These are phyloP conservation scores for Leptothorax acervorum DNA, from an alignment of 2,888 invertebrate species.

Conservation along the genomic window DNA sequence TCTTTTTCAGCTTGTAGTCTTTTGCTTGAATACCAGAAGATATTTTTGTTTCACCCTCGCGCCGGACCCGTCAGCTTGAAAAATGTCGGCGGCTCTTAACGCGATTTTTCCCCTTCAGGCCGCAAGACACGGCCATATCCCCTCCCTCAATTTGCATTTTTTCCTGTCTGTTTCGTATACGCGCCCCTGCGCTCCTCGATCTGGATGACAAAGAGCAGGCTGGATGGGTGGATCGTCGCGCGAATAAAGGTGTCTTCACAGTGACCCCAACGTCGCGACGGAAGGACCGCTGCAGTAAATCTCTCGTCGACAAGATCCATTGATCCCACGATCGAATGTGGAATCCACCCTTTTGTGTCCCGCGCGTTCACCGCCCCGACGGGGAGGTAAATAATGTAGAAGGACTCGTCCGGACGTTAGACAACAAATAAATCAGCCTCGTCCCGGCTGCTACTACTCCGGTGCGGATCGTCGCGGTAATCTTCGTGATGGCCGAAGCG, in stretches of 20 bases:
- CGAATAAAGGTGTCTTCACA: conserved; percentile 66
- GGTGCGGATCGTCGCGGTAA: conserved; percentile 53
- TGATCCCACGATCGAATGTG: conserved; percentile 61
- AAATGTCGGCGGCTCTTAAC: conserved; percentile 62
- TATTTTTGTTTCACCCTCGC: conserved; percentile 32
- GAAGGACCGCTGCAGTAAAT: conserved; percentile 64
- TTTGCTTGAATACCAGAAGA: conserved; percentile 36
- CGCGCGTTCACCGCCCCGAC: conserved; percentile 17
- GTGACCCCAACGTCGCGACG: conserved; percentile 64
- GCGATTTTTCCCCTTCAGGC: conserved; percentile 61
- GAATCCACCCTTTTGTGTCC: conserved; percentile 45
- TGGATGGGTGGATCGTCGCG: conserved; percentile 66
- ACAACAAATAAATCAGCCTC: conserved; percentile 64
- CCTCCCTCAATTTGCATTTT: conserved; percentile 67
- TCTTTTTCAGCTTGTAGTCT: neutral
- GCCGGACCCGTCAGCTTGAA: conserved; percentile 46
- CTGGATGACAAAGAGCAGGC: conserved; percentile 65
- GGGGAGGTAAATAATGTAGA: conserved; percentile 61
- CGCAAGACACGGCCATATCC: conserved; percentile 54
- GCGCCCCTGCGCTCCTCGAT: neutral
- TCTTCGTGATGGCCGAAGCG: conserved; percentile 59
- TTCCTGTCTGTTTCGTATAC: conserved; percentile 44
- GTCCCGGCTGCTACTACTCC: conserved; percentile 20
- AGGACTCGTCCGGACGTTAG: conserved; percentile 53
- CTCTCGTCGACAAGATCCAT: conserved; percentile 66